A percentile compares a stretch with the other conserved stretches of the same genome.
phyloP scores from a whole-genome alignment of 2,113 vertebrate genomes.

The Chaenogobius annularis region DNA sequence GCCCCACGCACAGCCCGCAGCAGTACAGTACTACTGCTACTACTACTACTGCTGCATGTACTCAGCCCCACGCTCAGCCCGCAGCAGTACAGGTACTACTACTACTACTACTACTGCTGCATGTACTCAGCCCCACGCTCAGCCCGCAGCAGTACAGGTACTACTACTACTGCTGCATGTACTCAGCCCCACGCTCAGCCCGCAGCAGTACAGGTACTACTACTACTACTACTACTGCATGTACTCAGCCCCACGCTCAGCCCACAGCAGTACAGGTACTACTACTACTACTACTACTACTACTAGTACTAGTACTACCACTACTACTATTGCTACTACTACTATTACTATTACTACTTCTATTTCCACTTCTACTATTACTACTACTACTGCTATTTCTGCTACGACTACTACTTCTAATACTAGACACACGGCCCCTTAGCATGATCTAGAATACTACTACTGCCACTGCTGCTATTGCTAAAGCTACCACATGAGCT shows the following conservation, averaged over 20 bases:
- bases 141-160: neutral
- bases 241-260: neutral
- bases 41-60: neutral
- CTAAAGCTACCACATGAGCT: neutral
- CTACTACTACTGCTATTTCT: neutral
- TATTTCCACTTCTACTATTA: neutral
- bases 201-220: neutral
- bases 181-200: neutral
- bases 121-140: neutral
- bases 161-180: neutral
- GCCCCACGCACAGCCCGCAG: neutral
- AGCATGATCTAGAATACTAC: too few species aligned
- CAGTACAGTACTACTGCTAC: conserved; percentile 1
- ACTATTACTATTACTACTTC: neutral
- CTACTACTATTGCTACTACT: neutral
- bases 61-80: neutral
- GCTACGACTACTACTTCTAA: neutral
- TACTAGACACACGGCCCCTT: too few species aligned
- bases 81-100: neutral
- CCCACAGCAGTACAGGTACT: conserved; percentile 1
- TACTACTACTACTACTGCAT: neutral
- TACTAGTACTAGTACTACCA: neutral
- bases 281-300: neutral
- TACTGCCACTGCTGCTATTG: too few species aligned
- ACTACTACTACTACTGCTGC: neutral